Base-by-base conservation (phyloP, 2,797 vertebrate genomes). In the Sebastolobus altivelis region DNA sequence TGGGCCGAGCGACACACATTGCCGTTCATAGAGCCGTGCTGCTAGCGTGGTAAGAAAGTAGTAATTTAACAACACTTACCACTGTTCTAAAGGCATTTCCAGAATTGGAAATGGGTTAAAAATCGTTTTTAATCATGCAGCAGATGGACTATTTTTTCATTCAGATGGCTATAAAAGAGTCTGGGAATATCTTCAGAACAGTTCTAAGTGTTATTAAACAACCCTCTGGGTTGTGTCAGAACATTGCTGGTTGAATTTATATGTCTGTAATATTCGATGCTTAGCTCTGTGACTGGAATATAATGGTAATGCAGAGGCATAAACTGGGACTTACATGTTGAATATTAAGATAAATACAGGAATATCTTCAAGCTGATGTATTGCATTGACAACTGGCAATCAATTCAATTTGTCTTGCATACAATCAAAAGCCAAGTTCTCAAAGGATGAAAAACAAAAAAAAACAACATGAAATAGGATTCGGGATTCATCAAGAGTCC, bases 371-470 rank as follows among this genome's bases (percentile, higher is more conserved):
- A 52, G 61, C 63, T 22, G 31, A 71, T 54, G 14, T 56, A 56
- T 52, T 61, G 56, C 73, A 61, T 85, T 73, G 66, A 76, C 58
- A 69, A 37, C 16, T 52, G 65, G 75, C 33, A n/a, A 79, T 71
- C 31, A n/a, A 61, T 77, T 78, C 11, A 65, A 49, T 27, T 35
- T 5, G 35, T 67, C 68, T 90, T 85, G 81, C 80, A 81, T 82
- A 87, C 70, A 80, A 86, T 86, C 89, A 83, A 83, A 87, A 80
- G 71, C 66, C 25, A 71, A 81, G 63, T 65, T 84, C 22, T 71
- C 31, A 35, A 43, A 77, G n/a, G 22, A 83, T 69, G 0, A 20
- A 43, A 70, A 77, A 68, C 4, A 31, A 11, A 60, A 11, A 60
- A 46, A 69, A n/a, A 2, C 20, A 72, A 14, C 59, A 68, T 16